Conservation (phyloP, 1,140 invertebrate species). For the Brachionus paranguensis region DNA sequence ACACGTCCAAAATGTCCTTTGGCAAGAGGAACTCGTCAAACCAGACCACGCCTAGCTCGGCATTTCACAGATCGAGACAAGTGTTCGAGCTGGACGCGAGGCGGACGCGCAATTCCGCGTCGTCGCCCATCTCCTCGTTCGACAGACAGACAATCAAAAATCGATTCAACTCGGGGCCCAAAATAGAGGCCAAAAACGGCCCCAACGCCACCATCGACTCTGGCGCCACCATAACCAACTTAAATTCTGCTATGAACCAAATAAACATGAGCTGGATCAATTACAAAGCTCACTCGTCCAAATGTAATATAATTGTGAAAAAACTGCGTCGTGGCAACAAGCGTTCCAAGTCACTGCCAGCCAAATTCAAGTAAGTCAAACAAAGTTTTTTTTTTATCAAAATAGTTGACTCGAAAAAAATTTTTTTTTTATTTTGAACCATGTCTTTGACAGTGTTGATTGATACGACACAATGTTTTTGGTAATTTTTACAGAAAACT, state of each 20-base stretch:
- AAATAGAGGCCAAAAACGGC: background rate
- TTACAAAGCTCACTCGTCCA: conserved; percentile 15
- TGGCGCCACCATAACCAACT: background rate
- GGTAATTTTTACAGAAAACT: too few relatives aligned
- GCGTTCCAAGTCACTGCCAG: conserved; percentile 24
- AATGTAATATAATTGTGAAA: conserved; percentile 19
- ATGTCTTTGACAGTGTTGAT: too few relatives aligned
- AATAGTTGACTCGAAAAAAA: background rate
- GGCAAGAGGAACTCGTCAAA: background rate
- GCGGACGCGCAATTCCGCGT: background rate
- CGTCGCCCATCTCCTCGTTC: background rate
- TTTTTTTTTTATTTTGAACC: too few relatives aligned
- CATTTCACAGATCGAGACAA: background rate
- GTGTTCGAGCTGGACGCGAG: background rate
- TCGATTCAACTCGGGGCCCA: background rate
- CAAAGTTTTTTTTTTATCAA: background rate
- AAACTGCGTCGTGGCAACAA: background rate
- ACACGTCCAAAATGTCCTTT: background rate
- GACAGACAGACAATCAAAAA: background rate
- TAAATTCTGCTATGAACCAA: background rate
- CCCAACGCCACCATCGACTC: background rate
- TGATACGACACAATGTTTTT: too few relatives aligned
- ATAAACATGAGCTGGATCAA: background rate
- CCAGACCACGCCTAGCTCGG: background rate
- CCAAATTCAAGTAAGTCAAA: conserved; percentile 24